Conservation (phyloP, 2,888 invertebrate genomes). For the Tribolium freemani region DNA sequence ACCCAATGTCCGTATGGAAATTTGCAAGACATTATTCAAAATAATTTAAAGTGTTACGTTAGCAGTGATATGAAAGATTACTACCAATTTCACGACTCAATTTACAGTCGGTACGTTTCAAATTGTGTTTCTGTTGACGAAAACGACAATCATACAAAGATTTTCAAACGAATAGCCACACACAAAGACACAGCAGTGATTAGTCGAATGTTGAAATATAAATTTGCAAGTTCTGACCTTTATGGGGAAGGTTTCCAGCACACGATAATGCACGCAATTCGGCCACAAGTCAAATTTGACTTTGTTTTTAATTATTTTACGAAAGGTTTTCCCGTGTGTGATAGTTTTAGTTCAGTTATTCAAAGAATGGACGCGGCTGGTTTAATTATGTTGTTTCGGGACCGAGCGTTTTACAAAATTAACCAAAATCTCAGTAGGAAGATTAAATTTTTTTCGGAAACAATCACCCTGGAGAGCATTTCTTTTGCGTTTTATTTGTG, state of each 20-base stretch:
- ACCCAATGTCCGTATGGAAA: background rate
- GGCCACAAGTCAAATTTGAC: constrained; percentile 13
- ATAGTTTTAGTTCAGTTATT: background rate
- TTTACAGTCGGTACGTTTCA: background rate
- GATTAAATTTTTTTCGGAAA: background rate
- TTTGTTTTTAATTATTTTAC: constrained; percentile 1
- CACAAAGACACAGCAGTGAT: background rate
- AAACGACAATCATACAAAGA: constrained; percentile 1
- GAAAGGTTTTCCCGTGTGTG: constrained; percentile 4
- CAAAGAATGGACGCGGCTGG: constrained; percentile 6
- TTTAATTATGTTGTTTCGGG: background rate
- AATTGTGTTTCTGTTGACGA: background rate
- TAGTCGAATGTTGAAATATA: background rate
- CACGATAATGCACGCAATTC: background rate
- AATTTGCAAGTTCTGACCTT: background rate
- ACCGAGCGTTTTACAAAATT: background rate
- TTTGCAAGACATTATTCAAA: constrained; percentile 1
- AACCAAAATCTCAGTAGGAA: background rate
- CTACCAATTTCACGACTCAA: background rate
- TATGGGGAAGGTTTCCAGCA: background rate
- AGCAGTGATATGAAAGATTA: constrained; percentile 10
- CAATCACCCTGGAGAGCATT: background rate
- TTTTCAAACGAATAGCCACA: background rate
- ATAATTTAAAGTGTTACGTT: constrained; percentile 15
- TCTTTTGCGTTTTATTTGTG: constrained; percentile 1